Evolutionary conservation across 2,888 invertebrate species (phyloP).

Genomic region (Heliconius aoede): DNA sequence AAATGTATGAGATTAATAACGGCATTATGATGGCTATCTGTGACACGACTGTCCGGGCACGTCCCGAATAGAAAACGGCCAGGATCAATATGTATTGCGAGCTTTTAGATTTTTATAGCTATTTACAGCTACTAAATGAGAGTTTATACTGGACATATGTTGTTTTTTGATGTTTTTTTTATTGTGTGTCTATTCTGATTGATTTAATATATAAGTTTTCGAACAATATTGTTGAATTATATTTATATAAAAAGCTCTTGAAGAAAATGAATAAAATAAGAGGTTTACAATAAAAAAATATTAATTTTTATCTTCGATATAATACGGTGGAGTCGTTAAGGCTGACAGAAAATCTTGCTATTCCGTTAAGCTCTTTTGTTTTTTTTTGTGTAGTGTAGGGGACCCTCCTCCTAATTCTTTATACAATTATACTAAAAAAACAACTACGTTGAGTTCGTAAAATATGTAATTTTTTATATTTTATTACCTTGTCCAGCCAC

Average conservation of each 20-base stretch:
- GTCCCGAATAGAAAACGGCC: slow-evolving; percentile 47
- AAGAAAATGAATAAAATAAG: neutral
- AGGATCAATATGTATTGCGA: slow-evolving; percentile 30
- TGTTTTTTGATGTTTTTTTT: neutral
- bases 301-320: too few relatives aligned
- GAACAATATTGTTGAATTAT: neutral
- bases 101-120: slow-evolving; percentile 16
- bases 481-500: too few relatives aligned
- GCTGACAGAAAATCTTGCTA: too few relatives aligned
- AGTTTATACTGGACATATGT: neutral
- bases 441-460: too few relatives aligned
- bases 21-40: slow-evolving; percentile 49
- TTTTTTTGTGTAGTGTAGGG: too few relatives aligned
- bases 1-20: slow-evolving; percentile 55
- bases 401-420: too few relatives aligned
- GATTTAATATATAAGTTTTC: neutral
- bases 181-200: neutral
- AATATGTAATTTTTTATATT: too few relatives aligned
- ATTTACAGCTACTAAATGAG: slow-evolving; percentile 18
- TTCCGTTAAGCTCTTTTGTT: too few relatives aligned
- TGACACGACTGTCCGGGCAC: slow-evolving; percentile 45
- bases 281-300: too few relatives aligned
- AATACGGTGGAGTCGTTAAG: too few relatives aligned
- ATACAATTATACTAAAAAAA: too few relatives aligned
- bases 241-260: neutral